Conservation (phyloP, 2,113 vertebrate genomes). For the Xenopus laevis region DNA sequence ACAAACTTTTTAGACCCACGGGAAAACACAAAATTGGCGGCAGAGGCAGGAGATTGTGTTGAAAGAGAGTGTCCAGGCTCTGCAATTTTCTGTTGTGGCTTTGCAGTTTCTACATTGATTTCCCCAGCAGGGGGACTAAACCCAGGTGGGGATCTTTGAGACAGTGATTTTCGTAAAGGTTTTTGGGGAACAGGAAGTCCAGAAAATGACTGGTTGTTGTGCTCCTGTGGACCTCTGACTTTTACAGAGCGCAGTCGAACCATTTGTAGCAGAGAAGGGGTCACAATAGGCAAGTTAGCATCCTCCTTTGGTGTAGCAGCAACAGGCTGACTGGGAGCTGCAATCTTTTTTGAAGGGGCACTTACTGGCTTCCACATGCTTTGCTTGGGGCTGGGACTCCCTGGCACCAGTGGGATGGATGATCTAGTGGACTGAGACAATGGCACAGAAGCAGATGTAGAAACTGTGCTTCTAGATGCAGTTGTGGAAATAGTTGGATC, state of each 20-base stretch:
- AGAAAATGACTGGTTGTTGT: background rate
- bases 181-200: slow-evolving; percentile 72
- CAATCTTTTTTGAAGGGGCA: slow-evolving; percentile 64
- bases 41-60: slow-evolving; percentile 73
- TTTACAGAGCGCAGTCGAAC: slow-evolving; percentile 84
- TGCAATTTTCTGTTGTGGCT: slow-evolving; percentile 39
- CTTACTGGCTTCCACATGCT: slow-evolving; percentile 50
- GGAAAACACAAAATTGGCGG: slow-evolving; percentile 91
- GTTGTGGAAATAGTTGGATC: slow-evolving; percentile 9
- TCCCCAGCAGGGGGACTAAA: slow-evolving; percentile 65
- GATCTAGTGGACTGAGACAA: background rate
- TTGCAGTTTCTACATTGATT: slow-evolving; percentile 46
- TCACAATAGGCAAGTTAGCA: slow-evolving; percentile 82
- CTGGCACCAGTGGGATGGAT: slow-evolving; percentile 26
- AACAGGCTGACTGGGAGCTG: slow-evolving; percentile 59
- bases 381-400: slow-evolving; percentile 42
- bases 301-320: slow-evolving; percentile 74
- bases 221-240: slow-evolving; percentile 50
- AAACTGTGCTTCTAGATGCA: slow-evolving; percentile 12
- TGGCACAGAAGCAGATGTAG: background rate
- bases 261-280: slow-evolving; percentile 91
- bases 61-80: slow-evolving; percentile 51
- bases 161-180: slow-evolving; percentile 77
- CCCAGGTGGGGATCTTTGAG: slow-evolving; percentile 61
- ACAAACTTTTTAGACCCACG: slow-evolving; percentile 79